Evolutionary conservation across 2,888 invertebrate genomes (phyloP), one percentile per base, ranked within the genome.

Genomic region (Drosophila nr. fundita): DNA sequence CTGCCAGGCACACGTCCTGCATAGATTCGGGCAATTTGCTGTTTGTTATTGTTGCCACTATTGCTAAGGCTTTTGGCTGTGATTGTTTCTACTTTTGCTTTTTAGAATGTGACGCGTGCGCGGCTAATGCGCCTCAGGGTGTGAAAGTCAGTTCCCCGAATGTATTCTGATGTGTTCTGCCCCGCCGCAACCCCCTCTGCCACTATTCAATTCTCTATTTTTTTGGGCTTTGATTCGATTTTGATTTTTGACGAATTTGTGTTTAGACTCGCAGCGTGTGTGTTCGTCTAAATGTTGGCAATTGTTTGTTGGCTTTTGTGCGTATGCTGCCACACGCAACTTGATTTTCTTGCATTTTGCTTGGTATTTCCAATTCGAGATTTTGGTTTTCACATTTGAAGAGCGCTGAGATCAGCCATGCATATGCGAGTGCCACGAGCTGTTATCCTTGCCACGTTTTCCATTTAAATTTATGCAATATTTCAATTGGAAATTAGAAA

Each of bases 71-170:
- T 68, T 71, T 69, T 54, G 64, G 64, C 80, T 76, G 70, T 78
- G 81, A 88, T 89, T 89, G 78, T 85, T 85, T 87, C 80, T 68
- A 75, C 76, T 78, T 76, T 69, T 68, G 55, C 70, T 67, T 79
- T 82, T 68, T 77, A 64, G 73, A 66, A 58, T 24, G 63, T 30
- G 90, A 49, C 89, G 79, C 81, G 82, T 83, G 83, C 78, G 69
- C 86, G 76, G 87, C 91, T 89, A 90, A 90, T 90, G 83, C 80
- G 91, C 92, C 91, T 87, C 86, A 75, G 91, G 91, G 91, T 91
- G 92, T 91, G 84, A 92, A 91, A 91, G 92, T 92, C 92, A 91
- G 68, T 76, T 69, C 45, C 24, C 24, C 18, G 21, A 0, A 29
- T 30, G n/a, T 55, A 32, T 11, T 27, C 57, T 15, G 4, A 27